phyloP scores from a whole-genome alignment of 2,797 vertebrate species.

The Australoheros facetus region DNA sequence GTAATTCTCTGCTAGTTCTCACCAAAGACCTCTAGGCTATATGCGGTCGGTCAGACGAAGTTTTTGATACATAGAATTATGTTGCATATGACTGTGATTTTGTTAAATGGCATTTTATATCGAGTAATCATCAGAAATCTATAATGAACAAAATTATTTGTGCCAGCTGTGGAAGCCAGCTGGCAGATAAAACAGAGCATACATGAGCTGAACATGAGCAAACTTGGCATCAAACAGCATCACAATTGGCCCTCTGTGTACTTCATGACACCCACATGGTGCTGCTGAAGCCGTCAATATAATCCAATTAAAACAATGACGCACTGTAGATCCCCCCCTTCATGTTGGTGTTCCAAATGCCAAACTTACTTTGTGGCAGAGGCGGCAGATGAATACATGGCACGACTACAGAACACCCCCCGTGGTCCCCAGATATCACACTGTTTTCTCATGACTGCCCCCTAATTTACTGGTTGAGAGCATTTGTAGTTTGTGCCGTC shows the following conservation, averaged over 20 bases:
- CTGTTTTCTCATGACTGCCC: conserved; percentile 20
- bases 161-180: too few relatives aligned
- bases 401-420: not conserved
- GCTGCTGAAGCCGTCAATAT: conserved; percentile 31
- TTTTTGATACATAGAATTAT: not conserved
- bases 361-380: conserved; percentile 20
- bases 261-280: conserved; percentile 19
- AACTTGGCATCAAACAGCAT: not conserved
- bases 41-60: not conserved
- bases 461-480: conserved; percentile 15
- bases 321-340: conserved; percentile 3
- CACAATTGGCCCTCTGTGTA: not conserved
- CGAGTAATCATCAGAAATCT: not conserved
- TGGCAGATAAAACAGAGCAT: not conserved
- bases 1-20: not conserved
- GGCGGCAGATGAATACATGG: not conserved
- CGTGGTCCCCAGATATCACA: conserved; percentile 14
- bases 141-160: not conserved
- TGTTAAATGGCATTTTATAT: not conserved
- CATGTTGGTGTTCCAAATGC: conserved; percentile 19
- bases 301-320: conserved; percentile 58
- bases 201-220: not conserved
- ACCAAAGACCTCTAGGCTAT: not conserved
- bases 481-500: not conserved
- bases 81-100: not conserved